Conservation (phyloP, 2,113 vertebrate species). For the Andinoacara biseriatus region DNA sequence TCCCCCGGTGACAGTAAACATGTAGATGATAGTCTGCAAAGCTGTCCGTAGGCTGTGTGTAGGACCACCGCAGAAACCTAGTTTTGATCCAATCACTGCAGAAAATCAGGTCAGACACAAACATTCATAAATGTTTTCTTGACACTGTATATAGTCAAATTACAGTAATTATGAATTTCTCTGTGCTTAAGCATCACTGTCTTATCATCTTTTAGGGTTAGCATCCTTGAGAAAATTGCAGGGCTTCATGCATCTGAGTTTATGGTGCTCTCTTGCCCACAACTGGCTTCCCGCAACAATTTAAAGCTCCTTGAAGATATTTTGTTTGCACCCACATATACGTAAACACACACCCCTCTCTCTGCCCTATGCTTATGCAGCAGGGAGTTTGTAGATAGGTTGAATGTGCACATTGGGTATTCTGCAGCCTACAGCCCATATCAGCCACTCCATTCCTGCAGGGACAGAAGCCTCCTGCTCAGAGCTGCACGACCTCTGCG, state of each 20-base stretch:
- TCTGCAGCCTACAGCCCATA: conserved; percentile 37
- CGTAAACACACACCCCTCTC: conserved; percentile 6
- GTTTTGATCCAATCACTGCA: neutral
- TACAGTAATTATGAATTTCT: neutral
- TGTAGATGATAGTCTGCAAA: neutral
- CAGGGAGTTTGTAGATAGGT: conserved; percentile 18
- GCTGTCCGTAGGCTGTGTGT: neutral
- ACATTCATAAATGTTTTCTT: neutral
- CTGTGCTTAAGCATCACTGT: neutral
- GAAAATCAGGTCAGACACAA: neutral
- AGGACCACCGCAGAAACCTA: neutral
- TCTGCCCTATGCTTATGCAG: neutral
- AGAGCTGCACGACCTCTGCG: conserved; percentile 33
- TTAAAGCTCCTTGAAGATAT: conserved; percentile 55
- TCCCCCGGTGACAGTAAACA: neutral
- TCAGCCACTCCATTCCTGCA: conserved; percentile 35
- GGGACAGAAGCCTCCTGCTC: conserved; percentile 33
- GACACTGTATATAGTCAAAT: neutral
- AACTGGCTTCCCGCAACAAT: conserved; percentile 42
- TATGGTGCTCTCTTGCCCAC: conserved; percentile 46
- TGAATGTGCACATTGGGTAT: conserved; percentile 30
- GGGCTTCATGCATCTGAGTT: conserved; percentile 66
- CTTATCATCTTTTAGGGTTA: neutral
- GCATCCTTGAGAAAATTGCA: conserved; percentile 51
- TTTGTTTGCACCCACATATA: conserved; percentile 28